phyloP scores from a whole-genome alignment of 2,113 vertebrate species.

The Rana temporaria region DNA sequence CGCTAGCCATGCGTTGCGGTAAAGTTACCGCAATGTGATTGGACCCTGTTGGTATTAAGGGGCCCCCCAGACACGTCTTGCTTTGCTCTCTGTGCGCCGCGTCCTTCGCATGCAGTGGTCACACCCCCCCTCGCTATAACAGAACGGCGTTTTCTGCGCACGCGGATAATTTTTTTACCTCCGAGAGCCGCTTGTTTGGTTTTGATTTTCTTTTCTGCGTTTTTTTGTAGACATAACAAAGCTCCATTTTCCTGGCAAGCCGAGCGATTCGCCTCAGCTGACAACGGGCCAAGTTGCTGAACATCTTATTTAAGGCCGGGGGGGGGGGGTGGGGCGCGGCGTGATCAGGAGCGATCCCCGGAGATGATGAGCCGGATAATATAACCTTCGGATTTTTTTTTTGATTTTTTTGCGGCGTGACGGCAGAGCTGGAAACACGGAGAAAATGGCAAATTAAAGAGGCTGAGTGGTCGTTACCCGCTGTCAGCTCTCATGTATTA shows the following conservation, averaged over 20 bases:
- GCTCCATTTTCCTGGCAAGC: constrained; percentile 31
- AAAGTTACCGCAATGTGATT: too few relatives aligned
- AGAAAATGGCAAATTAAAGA: constrained; percentile 28
- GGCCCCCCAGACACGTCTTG: too few relatives aligned
- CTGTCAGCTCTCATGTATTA: constrained; percentile 29
- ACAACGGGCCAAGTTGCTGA: constrained; percentile 18
- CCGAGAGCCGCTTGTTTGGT: constrained; percentile 22
- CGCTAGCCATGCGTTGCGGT: too few relatives aligned
- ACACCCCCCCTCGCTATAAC: too few relatives aligned
- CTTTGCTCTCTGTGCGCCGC: too few relatives aligned
- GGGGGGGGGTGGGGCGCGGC: too few relatives aligned
- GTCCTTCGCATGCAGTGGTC: too few relatives aligned
- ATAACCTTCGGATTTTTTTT: constrained; percentile 24
- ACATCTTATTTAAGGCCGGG: constrained; percentile 29
- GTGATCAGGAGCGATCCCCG: constrained; percentile 5
- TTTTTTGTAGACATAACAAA: constrained; percentile 8
- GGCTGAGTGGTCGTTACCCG: constrained; percentile 32
- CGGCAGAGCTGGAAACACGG: constrained; percentile 26
- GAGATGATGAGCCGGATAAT: constrained; percentile 40
- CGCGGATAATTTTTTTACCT: neutral
- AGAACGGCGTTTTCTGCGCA: too few relatives aligned
- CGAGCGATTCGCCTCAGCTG: constrained; percentile 1
- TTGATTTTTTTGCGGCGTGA: constrained; percentile 26
- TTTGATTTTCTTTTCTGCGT: too few relatives aligned
- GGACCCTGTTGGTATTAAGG: too few relatives aligned